Evolutionary conservation across 2,797 vertebrate genomes (phyloP), one percentile per base, ranked within the genome.

Genomic region (Coregonus ussuriensis): DNA sequence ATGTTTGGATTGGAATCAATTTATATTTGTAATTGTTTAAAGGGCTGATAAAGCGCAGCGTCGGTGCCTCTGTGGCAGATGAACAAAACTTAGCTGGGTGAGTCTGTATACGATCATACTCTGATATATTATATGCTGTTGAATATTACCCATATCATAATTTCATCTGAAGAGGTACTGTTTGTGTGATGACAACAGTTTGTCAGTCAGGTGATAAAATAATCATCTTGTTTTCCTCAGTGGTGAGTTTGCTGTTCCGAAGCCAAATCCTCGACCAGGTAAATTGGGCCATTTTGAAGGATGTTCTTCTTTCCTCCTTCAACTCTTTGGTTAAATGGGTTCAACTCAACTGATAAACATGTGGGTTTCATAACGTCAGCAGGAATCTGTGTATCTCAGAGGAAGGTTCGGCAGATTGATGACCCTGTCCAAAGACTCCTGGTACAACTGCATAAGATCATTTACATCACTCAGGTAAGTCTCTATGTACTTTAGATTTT

Each of bases 381-480:
- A 71, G 96, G 95, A 78, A 96, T 98, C 81, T 95, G 94, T 53
- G 94, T 97, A 37, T 97, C 97, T 69, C 96, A 97, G 82, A 95
- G 93, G 88, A 97, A 96, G 84, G 94, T 98, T 29, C 86, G 89
- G 13, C 95, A 97, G 93, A 97, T 98, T 69, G 94, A 95, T 31
- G 98, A 98, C 86, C 97, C 97, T 51, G 93, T 96, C 85, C 95
- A 97, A 86, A 94, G 94, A 88, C 95, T 98, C 78, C 92, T 98
- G 52, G 82, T 94, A 82, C 96, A 97, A 89, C 93, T 98, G 78
- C 97, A 99, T 90, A 97, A 97, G 92, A 93, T 99, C 79, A 91
- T 99, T 85, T 97, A 94, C 82, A 95, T 98, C 89, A 95, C 95
- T 72, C 96, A 97, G 92, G 96, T 97, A 69, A 41, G 33, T 71